Base-by-base conservation (phyloP, 1,140 invertebrate genomes). In the Hormaphis cornu region DNA sequence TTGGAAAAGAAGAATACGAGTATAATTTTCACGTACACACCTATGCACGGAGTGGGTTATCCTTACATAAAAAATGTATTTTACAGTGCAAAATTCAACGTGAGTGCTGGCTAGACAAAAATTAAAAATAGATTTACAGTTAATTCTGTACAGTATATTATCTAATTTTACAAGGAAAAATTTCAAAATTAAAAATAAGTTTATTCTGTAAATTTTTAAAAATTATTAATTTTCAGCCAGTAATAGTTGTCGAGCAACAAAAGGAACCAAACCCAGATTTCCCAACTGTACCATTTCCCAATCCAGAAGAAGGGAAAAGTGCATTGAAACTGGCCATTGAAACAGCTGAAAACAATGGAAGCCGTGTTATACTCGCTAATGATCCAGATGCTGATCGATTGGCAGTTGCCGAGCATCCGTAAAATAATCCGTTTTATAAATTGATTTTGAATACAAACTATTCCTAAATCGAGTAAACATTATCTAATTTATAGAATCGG, bases 341-440 rank as follows among this genome's bases (percentile, higher is more conserved):
- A 77, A 87, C 89, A 14, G 97, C 97, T 0, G 84, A 93, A 76
- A 73, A 81, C 46, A 82, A 85, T 72, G 80, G 81, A 1, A 87
- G 86, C 42, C 80, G 81, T 1, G 78, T 98, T 1, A 93, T 99
- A 74, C 78, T 99, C 20, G 96, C 95, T 0, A 99, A 99, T 81
- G 97, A 99, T 81, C 97, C 97, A 12, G 97, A 99, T 80, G 95
- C 97, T 8, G 97, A 99, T 82, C 83, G 97, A 69, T 80, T 98
- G 66, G 95, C 95, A 14, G 85, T 95, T 50, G 96, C 95, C 6
- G 93, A 95, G 79, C 61, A 33, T 48, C 42, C 44, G 61, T 87
- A 85, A 78, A 24, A 14, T 6, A 33, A 69, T 52, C n/a, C n/a
- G n/a, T n/a, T 22, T 52, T 48, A 20, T 24, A 30, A 20, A 7